Base-by-base conservation (phyloP, 23 tunicate genomes). In the Halocynthia aurantium region DNA sequence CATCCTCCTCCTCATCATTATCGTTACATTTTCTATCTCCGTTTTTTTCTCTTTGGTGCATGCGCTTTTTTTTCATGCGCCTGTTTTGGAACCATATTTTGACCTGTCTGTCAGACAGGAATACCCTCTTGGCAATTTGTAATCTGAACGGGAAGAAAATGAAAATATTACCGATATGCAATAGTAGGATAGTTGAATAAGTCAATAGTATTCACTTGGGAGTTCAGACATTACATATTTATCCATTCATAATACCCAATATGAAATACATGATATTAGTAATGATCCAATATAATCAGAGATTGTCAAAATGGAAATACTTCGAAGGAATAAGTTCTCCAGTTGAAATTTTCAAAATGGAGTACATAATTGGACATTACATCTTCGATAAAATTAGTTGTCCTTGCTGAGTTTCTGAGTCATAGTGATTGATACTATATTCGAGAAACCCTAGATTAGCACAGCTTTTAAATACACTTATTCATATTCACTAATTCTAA, bases 11-110 rank as follows among this genome's bases (percentile, higher is more conserved):
- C 8, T 74, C 78, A 4, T 53, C 56, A 54, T 74, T 54, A 10
- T 74, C 78, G 2, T 44, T 51, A 8, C 56, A 54, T 54, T 54
- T 74, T 19, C 56, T 54, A 50, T 53, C 80, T n/a, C 58, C 70
- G 7, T 51, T 56, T 49, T 82, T 81, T 11, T 84, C 99, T 44
- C 97, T 75, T 31, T 71, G 69, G 52, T 40, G 62, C 89, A 90
- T 82, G 55, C 99, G 68, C 53, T 96, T 96, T 77, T 96, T 89
- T 61, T 96, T 96, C 99, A 96, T 96, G 57, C 99, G 55, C 31
- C 99, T 65, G 53, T 96, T 96, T 80, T 96, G 99, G 63, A 77
- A 62, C 81, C 82, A 83, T 62, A 83, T 77, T 79, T 96, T 96
- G 13, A 96, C 99, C 68, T 96, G 99, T 12, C 99, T 75, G 71